Evolutionary conservation across 2,797 vertebrate genomes (phyloP).

Genomic region (Dermochelys coriacea): DNA sequence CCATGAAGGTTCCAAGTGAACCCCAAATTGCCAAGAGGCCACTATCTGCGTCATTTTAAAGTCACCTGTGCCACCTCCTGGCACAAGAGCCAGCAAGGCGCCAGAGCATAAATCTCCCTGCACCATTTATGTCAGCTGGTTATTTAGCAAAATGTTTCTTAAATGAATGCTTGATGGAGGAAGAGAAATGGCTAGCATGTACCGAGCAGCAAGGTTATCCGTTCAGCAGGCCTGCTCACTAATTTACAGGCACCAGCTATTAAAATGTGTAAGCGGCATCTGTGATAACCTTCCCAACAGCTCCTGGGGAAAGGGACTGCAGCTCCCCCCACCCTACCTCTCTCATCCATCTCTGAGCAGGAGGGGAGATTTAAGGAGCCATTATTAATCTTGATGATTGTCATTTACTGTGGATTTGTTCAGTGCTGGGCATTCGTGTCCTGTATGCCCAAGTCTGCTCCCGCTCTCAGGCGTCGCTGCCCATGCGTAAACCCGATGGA

Average conservation of each 20-base stretch:
- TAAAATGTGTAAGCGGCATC: neutral
- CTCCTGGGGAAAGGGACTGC: rapidly evolving
- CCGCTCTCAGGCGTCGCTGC: neutral
- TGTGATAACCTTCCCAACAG: rapidly evolving
- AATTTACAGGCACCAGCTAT: neutral
- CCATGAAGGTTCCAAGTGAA: neutral
- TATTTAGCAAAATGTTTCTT: constrained; percentile 55
- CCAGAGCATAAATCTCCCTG: constrained; percentile 37
- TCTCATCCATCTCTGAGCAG: neutral
- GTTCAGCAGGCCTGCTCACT: neutral
- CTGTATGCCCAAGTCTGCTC: neutral
- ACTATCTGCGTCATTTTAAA: neutral
- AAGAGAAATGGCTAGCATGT: constrained; percentile 47
- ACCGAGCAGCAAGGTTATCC: constrained; percentile 5
- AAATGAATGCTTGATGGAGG: constrained; percentile 52
- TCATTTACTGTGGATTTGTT: neutral
- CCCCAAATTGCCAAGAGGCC: neutral
- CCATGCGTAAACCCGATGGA: neutral
- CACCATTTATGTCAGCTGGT: constrained; percentile 40
- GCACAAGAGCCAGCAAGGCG: neutral
- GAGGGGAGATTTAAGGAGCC: rapidly evolving
- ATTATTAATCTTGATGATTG: rapidly evolving
- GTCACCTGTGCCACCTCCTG: neutral
- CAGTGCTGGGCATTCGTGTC: neutral
- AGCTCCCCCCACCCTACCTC: rapidly evolving